phyloP scores from a whole-genome alignment of 1,140 invertebrate genomes.

The Hypsibius dujardini region DNA sequence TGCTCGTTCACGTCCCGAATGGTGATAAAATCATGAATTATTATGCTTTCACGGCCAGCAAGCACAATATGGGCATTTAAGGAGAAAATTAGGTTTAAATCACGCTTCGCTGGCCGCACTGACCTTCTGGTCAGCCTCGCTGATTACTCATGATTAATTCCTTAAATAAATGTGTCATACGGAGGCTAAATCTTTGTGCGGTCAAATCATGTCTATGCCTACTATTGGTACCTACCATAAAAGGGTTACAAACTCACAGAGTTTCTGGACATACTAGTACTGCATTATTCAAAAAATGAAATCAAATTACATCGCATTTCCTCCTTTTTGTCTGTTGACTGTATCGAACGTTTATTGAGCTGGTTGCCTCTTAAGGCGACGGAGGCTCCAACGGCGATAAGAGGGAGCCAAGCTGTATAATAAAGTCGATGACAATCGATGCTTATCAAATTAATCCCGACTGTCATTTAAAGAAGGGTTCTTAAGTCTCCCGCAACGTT shows the following conservation, averaged over 20 bases:
- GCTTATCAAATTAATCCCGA: constrained; percentile 12
- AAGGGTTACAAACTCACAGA: constrained; percentile 1
- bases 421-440: constrained; percentile 10
- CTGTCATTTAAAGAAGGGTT: neutral
- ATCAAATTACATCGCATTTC: too few species aligned
- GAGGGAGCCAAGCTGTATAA: too few species aligned
- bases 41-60: constrained; percentile 5
- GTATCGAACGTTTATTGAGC: too few species aligned
- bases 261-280: neutral
- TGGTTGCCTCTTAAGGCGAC: too few species aligned
- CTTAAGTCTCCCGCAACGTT: neutral
- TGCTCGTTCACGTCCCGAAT: neutral
- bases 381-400: too few species aligned
- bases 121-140: neutral
- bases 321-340: too few species aligned
- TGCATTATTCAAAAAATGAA: too few species aligned
- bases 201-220: neutral
- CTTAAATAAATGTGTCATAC: neutral
- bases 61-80: constrained; percentile 6
- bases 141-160: neutral
- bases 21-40: constrained; percentile 7
- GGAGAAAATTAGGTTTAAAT: neutral
- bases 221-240: neutral
- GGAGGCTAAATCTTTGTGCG: neutral
- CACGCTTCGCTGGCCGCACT: neutral